Conservation (phyloP, 2,113 vertebrate genomes). For the Gnathonemus longibarbis region DNA sequence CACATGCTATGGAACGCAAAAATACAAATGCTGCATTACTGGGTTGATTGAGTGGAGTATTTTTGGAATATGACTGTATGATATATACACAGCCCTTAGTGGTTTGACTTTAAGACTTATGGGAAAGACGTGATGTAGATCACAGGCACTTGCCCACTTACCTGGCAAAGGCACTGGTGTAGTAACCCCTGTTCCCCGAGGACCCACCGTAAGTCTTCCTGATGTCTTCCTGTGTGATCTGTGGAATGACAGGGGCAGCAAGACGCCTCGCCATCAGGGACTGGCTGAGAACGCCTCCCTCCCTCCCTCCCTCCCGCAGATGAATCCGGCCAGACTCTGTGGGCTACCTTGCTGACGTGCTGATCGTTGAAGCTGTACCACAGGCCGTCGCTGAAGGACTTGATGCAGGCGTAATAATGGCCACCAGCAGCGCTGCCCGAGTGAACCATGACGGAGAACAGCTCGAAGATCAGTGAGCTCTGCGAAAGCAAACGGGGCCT, state of each 20-base stretch:
- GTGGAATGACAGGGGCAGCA: conserved; percentile 23
- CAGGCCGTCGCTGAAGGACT: conserved; percentile 91
- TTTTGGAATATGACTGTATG: neutral
- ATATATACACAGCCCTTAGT: neutral
- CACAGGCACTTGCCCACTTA: conserved; percentile 43
- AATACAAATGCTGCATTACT: neutral
- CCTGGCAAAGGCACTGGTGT: conserved; percentile 98
- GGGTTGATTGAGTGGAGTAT: neutral
- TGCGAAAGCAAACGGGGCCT: conserved; percentile 38
- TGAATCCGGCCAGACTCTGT: neutral
- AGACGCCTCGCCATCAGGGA: neutral
- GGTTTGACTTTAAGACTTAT: neutral
- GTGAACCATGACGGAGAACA: conserved; percentile 99
- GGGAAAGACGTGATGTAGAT: neutral
- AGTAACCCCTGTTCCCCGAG: conserved; percentile 95
- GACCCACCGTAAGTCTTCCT: conserved; percentile 95
- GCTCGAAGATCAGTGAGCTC: conserved; percentile 86
- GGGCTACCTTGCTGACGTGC: conserved; percentile 92
- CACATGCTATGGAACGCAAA: neutral
- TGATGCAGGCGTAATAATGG: conserved; percentile 98
- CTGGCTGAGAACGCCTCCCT: neutral
- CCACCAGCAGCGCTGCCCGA: conserved; percentile 96
- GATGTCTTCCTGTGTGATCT: conserved; percentile 98
- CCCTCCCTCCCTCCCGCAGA: neutral
- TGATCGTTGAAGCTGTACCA: conserved; percentile 99